Conservation (phyloP, 2,888 invertebrate genomes). For the Tetropium fuscum region DNA sequence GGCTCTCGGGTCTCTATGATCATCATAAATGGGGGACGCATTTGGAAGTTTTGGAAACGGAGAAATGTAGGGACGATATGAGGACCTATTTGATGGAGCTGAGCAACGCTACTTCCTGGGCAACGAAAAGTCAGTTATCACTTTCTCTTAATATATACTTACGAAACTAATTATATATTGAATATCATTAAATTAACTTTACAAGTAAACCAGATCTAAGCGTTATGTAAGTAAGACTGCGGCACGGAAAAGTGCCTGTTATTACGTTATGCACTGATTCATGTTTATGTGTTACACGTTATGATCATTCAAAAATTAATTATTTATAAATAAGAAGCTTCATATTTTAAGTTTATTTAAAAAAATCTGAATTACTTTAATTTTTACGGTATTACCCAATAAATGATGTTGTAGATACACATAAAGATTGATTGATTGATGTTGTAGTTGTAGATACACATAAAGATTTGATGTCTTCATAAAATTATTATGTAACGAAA, state of each 20-base stretch:
- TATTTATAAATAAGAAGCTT: too few relatives aligned
- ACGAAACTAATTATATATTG: constrained; percentile 24
- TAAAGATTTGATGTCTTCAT: too few relatives aligned
- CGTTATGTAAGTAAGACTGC: constrained; percentile 16
- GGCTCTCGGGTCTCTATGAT: constrained; percentile 75
- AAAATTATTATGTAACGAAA: too few relatives aligned
- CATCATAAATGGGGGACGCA: constrained; percentile 71
- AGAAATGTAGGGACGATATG: constrained; percentile 69
- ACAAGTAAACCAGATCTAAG: constrained; percentile 18
- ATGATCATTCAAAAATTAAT: too few relatives aligned
- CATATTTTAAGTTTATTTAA: too few relatives aligned
- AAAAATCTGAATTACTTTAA: too few relatives aligned
- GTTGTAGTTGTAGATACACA: too few relatives aligned
- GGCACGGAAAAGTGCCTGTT: too few relatives aligned
- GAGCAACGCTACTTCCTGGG: constrained; percentile 76
- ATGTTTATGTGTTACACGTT: too few relatives aligned
- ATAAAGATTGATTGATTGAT: too few relatives aligned
- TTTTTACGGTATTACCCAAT: too few relatives aligned
- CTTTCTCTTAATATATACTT: constrained; percentile 28
- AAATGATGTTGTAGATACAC: too few relatives aligned
- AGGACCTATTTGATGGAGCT: constrained; percentile 70
- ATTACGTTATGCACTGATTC: constrained; percentile 12
- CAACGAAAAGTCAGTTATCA: constrained; percentile 79
- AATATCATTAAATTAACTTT: constrained; percentile 1
- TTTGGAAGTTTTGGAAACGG: constrained; percentile 47